Evolutionary conservation across 2,113 vertebrate genomes (phyloP).

Genomic region (Zosterops japonicus): DNA sequence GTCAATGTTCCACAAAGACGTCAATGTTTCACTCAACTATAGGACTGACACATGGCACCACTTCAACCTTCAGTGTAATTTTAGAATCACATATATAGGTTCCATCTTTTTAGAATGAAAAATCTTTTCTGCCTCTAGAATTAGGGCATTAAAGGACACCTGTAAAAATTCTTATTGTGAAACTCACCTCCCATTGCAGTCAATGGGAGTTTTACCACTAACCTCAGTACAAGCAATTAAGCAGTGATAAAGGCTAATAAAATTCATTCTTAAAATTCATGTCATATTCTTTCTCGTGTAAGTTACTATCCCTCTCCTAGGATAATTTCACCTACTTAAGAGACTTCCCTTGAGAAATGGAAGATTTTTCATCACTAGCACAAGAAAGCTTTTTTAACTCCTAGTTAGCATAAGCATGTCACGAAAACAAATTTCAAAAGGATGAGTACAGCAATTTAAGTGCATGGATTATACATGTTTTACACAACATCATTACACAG

Average conservation of each 20-base stretch:
- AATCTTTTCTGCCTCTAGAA: not conserved
- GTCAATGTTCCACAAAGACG: not conserved
- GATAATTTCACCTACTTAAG: conserved; percentile 37
- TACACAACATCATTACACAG: not conserved
- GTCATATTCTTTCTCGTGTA: not conserved
- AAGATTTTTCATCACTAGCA: not conserved
- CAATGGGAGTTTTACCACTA: not conserved
- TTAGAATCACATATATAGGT: not conserved
- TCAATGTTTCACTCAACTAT: not conserved
- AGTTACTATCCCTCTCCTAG: not conserved
- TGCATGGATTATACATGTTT: not conserved
- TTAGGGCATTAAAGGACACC: not conserved
- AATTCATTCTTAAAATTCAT: conserved; percentile 40
- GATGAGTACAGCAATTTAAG: not conserved
- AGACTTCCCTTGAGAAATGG: not conserved
- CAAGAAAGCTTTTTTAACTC: not conserved
- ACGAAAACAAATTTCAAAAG: not conserved
- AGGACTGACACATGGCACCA: not conserved
- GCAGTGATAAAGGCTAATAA: not conserved
- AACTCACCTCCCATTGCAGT: not conserved
- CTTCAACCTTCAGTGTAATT: not conserved
- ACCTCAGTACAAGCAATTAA: not conserved
- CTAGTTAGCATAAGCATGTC: not conserved
- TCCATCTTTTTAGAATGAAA: not conserved
- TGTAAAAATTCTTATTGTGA: not conserved